These are phyloP conservation scores for Sinosuthora webbiana DNA, from an alignment of 2,113 vertebrate genomes.

Conservation along the genomic window DNA sequence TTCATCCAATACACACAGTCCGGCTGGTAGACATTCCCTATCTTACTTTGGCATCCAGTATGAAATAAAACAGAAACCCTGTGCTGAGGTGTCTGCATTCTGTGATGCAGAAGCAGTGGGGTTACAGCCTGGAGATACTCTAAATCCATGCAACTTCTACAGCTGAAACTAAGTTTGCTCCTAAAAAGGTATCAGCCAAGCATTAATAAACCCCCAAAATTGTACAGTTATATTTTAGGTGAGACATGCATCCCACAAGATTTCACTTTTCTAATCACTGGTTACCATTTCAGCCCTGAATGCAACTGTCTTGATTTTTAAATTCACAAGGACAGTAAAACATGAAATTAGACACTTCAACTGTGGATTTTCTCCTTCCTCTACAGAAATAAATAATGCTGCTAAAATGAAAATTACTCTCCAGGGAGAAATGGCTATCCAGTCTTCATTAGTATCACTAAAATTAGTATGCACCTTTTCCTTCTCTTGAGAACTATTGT, in stretches of 20 bases:
- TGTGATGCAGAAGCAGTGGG: background rate
- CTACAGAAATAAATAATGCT: background rate
- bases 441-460: background rate
- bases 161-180: background rate
- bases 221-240: background rate
- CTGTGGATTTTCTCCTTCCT: background rate
- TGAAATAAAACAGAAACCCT: background rate
- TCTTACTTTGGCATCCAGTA: background rate
- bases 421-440: background rate
- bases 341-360: background rate
- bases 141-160: background rate
- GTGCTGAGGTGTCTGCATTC: background rate
- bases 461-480: background rate
- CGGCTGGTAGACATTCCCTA: background rate
- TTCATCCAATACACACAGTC: background rate
- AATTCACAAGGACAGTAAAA: conserved; percentile 11
- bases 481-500: background rate
- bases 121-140: background rate
- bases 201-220: background rate
- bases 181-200: background rate
- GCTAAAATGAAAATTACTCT: background rate
- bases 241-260: background rate
- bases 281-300: background rate
- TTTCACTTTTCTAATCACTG: background rate
- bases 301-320: background rate